Evolutionary conservation across 1,140 invertebrate species (phyloP).

Genomic region (Habropoda laboriosa): DNA sequence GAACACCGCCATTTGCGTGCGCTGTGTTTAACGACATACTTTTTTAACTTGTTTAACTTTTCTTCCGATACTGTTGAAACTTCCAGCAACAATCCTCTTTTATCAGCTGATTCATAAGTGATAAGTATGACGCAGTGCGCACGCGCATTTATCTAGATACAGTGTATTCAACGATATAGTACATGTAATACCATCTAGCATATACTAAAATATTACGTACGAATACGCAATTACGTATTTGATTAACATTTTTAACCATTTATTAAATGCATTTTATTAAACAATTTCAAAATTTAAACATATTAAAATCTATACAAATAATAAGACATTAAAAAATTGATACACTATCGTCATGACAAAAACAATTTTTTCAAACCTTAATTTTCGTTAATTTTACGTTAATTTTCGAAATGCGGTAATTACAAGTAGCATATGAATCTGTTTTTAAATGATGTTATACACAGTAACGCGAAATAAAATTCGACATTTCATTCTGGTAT

Average conservation of each 20-base stretch:
- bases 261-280: too few relatives aligned
- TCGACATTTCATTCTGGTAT: too few relatives aligned
- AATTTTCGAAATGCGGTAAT: background rate
- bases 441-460: too few relatives aligned
- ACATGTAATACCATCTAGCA: background rate
- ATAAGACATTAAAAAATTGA: too few relatives aligned
- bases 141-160: slow-evolving; percentile 49
- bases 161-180: background rate
- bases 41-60: slow-evolving; percentile 61
- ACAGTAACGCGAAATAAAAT: too few relatives aligned
- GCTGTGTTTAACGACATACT: slow-evolving; percentile 96
- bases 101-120: slow-evolving; percentile 73
- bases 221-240: background rate
- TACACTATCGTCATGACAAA: background rate
- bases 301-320: too few relatives aligned
- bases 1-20: slow-evolving; percentile 93
- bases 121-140: slow-evolving; percentile 61
- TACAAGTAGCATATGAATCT: background rate
- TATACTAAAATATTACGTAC: too few relatives aligned
- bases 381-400: too few relatives aligned
- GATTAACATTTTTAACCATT: too few relatives aligned
- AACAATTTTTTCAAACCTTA: too few relatives aligned
- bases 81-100: slow-evolving; percentile 28
- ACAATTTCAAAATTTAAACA: too few relatives aligned
- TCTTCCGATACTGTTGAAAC: slow-evolving; percentile 16